Conservation (phyloP, 2,888 invertebrate species). For the Corbicula japonica region DNA sequence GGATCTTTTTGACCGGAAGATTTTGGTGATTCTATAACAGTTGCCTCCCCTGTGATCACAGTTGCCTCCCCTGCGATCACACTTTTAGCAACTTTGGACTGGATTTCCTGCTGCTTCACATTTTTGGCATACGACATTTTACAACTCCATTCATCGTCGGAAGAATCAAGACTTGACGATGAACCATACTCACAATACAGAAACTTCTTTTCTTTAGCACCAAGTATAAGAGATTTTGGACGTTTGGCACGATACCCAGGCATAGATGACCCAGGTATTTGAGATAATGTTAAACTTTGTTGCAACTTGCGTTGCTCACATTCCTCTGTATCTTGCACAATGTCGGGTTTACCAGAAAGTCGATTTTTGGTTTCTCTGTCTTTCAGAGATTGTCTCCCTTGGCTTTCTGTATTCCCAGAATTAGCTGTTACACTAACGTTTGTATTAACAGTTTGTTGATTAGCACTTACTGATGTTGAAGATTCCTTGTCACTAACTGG, state of each 20-base stretch:
- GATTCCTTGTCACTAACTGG: background rate
- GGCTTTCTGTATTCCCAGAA: background rate
- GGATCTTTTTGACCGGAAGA: conserved; percentile 24
- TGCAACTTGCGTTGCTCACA: conserved; percentile 65
- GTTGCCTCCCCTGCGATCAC: conserved; percentile 56
- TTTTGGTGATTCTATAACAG: conserved; percentile 51
- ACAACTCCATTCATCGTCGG: conserved; percentile 70
- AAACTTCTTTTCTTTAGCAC: conserved; percentile 76
- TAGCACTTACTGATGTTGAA: background rate
- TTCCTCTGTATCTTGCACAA: conserved; percentile 71
- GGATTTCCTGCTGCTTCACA: conserved; percentile 61
- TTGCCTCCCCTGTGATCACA: too few species aligned
- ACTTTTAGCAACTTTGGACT: conserved; percentile 65
- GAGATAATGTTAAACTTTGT: conserved; percentile 59
- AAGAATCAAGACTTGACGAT: conserved; percentile 71
- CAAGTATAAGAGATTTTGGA: conserved; percentile 74
- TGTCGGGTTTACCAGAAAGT: conserved; percentile 69
- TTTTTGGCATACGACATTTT: conserved; percentile 65
- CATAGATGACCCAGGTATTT: conserved; percentile 61
- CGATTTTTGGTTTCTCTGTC: conserved; percentile 32
- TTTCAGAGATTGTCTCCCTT: background rate
- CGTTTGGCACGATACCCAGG: conserved; percentile 64
- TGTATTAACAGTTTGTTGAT: background rate
- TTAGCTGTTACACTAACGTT: background rate
- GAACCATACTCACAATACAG: conserved; percentile 76